phyloP scores from a whole-genome alignment of 2,113 vertebrate species.

The Struthidea cinerea region DNA sequence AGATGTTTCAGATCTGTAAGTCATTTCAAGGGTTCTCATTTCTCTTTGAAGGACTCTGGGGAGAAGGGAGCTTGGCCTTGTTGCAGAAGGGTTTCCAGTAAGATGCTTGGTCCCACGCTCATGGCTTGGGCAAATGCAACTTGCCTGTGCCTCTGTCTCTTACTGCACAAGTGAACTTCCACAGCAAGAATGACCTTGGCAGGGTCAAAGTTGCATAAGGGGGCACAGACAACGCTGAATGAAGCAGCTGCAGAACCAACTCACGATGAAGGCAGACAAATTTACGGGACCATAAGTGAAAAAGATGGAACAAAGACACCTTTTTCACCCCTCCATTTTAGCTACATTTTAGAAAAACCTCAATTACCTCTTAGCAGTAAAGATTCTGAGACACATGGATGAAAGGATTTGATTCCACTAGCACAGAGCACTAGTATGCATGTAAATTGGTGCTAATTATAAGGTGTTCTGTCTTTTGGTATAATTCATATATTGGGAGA shows the following conservation, averaged over 20 bases:
- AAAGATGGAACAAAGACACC: not conserved
- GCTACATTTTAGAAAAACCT: not conserved
- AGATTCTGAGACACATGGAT: not conserved
- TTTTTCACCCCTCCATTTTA: not conserved
- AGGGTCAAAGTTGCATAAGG: accelerated
- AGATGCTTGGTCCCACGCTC: not conserved
- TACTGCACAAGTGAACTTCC: not conserved
- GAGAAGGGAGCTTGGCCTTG: not conserved
- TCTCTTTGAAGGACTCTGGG: not conserved
- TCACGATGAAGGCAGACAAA: not conserved
- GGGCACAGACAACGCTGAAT: no score
- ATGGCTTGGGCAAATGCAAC: not conserved
- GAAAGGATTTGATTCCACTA: not conserved
- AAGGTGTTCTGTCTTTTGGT: not conserved
- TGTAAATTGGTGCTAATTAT: constrained; percentile 31
- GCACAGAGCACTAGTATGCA: not conserved
- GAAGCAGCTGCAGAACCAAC: not conserved
- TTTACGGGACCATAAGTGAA: not conserved
- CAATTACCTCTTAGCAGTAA: not conserved
- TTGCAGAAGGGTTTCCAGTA: not conserved
- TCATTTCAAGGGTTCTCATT: not conserved
- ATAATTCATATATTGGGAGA: not conserved
- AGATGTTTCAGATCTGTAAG: not conserved
- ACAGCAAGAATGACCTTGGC: not conserved
- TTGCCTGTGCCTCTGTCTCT: not conserved